Conservation (phyloP, 2,113 vertebrate species). For the Camarhynchus parvulus region DNA sequence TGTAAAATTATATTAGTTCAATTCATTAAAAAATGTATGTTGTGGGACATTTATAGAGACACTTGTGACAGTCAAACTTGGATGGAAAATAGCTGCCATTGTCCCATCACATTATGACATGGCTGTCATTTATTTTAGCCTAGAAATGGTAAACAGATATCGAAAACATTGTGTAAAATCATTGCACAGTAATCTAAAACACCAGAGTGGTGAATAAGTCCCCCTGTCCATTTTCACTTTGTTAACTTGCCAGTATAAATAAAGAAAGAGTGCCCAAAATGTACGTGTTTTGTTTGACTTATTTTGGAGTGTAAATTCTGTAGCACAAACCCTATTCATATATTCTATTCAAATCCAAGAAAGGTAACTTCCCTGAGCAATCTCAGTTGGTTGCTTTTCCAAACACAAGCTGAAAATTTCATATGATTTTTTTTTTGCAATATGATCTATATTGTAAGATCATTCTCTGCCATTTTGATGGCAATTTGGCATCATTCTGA, state of each 20-base stretch:
- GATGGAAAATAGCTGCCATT: neutral
- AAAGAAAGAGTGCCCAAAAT: neutral
- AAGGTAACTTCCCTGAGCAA: neutral
- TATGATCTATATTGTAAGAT: neutral
- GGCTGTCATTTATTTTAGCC: neutral
- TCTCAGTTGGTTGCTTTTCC: neutral
- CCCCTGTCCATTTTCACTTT: neutral
- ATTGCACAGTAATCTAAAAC: neutral
- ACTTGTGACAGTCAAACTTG: neutral
- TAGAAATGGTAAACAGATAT: neutral
- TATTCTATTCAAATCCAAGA: neutral
- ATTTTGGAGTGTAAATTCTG: neutral
- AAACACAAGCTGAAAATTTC: neutral
- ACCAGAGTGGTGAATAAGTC: neutral
- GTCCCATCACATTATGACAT: neutral
- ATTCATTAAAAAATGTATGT: neutral
- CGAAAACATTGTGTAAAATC: neutral
- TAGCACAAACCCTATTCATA: neutral
- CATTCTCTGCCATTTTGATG: neutral
- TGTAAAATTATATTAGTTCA: neutral
- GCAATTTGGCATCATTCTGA: neutral
- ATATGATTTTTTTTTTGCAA: neutral
- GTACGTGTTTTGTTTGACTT: neutral
- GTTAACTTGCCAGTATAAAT: neutral
- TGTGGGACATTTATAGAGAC: neutral